Percentiles rank a stretch among this genome's conserved stretches.
These are phyloP conservation scores for Callipepla californica DNA, from an alignment of 2,113 vertebrate genomes.

Conservation along the genomic window DNA sequence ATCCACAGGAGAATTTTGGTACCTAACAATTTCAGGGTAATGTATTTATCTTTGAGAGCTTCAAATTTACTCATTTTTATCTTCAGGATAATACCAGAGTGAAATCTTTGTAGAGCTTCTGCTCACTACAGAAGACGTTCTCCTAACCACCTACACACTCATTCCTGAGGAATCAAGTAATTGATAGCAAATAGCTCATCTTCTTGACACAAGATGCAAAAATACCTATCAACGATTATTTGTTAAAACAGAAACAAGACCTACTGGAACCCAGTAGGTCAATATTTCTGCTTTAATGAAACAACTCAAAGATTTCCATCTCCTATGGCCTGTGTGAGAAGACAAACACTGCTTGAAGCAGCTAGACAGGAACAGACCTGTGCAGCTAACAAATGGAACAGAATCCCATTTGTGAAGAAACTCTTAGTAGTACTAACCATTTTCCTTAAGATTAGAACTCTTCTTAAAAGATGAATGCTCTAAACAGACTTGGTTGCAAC, in stretches of 20 bases:
- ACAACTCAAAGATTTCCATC: background rate
- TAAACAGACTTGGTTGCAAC: background rate
- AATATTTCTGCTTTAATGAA: background rate
- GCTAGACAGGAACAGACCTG: background rate
- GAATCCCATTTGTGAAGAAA: background rate
- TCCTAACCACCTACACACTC: background rate
- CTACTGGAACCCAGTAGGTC: background rate
- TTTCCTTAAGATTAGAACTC: background rate
- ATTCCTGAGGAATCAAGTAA: background rate
- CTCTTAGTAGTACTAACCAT: background rate
- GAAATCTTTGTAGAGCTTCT: background rate
- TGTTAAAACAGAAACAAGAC: background rate
- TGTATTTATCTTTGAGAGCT: background rate
- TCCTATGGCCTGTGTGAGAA: background rate
- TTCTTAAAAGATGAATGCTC: background rate
- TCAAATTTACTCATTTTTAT: constrained; percentile 4
- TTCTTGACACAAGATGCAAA: background rate
- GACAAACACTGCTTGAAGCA: background rate
- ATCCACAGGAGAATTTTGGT: background rate
- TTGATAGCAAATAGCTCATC: background rate
- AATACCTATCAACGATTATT: background rate
- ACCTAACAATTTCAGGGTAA: background rate
- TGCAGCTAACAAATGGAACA: background rate
- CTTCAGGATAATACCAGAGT: background rate
- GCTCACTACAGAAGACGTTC: background rate